Base-by-base conservation (phyloP, 2,797 vertebrate species). In the Onychomys arenicola region DNA sequence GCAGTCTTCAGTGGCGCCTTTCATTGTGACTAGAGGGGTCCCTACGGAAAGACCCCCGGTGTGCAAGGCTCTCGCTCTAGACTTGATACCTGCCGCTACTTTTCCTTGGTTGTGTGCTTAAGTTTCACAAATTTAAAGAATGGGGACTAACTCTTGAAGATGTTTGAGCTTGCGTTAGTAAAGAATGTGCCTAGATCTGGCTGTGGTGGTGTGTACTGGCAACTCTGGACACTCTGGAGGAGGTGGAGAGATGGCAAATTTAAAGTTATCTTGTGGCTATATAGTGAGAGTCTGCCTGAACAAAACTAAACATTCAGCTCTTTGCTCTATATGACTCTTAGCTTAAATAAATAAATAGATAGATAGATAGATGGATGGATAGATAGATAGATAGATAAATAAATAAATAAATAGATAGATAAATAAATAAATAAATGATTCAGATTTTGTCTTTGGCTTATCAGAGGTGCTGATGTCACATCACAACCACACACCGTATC, bases 81-180 rank as follows among this genome's bases (percentile, higher is more conserved):
- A 90, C 11, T 80, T 83, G n/a, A 73, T 73, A 57, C n/a, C 86
- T 96, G 52, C 7, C 83, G 93, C 80, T 96, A 59, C 17, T 55
- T 82, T 76, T 91, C 19, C 29, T 29, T 85, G 59, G 57, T 55
- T 75, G 29, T 86, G 77, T 73, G 29, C 55, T 78, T 93, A 6
- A 0, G 5, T 91, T 90, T 92, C 59, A 93, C 16, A 67, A 55
- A 57, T 86, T 49, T 85, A 85, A 93, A 94, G 37, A 78, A 14
- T 83, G n/a, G 75, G 23, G 69, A 71, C 34, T 46, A 83, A 91
- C 17, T 57, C 25, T 0, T 43, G 52, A 96, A 57, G 69, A 90
- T 71, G 91, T 80, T 82, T 69, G 67, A 92, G 49, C 57, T 37
- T 49, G 1, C 59, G 1, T 57, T 52, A 37, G 65, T 6, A 37